Percentiles rank a stretch among this genome's conserved stretches.
Evolutionary conservation across 2,888 invertebrate species (phyloP).

Genomic region (Sabatieria punctata): DNA sequence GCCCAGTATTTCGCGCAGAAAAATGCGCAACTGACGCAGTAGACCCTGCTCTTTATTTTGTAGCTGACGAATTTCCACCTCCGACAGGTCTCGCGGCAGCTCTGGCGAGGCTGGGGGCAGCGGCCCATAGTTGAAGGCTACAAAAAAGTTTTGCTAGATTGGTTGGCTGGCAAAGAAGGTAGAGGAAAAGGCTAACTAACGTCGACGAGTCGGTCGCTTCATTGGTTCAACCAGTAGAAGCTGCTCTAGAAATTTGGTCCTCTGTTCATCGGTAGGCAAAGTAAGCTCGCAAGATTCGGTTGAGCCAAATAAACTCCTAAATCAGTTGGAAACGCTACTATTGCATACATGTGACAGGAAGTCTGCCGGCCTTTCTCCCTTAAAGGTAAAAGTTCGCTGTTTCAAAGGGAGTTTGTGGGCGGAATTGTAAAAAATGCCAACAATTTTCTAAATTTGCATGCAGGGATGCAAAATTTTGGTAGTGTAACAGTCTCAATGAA

Average conservation of each 20-base stretch:
- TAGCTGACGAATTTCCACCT: slow-evolving; percentile 43
- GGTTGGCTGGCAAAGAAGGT: slow-evolving; percentile 1
- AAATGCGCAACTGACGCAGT: slow-evolving; percentile 59
- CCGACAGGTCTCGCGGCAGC: slow-evolving; percentile 42
- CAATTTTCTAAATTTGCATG: no score
- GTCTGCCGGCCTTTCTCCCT: no score
- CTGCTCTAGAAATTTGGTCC: slow-evolving; percentile 4
- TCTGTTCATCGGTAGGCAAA: not conserved
- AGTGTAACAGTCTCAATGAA: no score
- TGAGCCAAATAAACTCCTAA: no score
- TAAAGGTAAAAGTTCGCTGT: no score
- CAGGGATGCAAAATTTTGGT: no score
- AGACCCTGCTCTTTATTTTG: slow-evolving; percentile 59
- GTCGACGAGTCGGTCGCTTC: not conserved
- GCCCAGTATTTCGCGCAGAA: slow-evolving; percentile 62
- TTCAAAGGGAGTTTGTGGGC: no score
- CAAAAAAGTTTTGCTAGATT: not conserved
- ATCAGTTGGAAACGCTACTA: no score
- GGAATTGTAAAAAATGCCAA: no score
- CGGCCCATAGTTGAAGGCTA: slow-evolving; percentile 24
- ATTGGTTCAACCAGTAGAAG: slow-evolving; percentile 5
- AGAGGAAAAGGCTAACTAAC: slow-evolving; percentile 11
- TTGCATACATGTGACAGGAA: no score
- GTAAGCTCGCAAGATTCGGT: not conserved
- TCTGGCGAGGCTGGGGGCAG: slow-evolving; percentile 51